A percentile compares a stretch with the other conserved stretches of the same genome.
phyloP scores from a whole-genome alignment of 1,140 invertebrate genomes.

The Drosophila paulistorum region DNA sequence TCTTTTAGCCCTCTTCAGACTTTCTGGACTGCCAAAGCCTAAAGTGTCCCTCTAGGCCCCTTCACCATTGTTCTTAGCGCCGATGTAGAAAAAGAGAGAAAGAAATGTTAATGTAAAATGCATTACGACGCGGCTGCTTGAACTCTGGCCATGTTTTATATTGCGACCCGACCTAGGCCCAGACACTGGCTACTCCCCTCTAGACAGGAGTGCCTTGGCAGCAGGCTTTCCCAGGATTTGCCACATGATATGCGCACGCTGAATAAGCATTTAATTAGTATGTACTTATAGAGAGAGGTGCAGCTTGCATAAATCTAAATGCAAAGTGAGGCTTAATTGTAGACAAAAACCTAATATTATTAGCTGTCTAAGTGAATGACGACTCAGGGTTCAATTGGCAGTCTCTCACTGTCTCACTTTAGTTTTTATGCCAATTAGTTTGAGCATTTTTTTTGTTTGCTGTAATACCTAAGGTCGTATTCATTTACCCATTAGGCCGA shows the following conservation, averaged over 20 bases:
- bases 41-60: constrained; percentile 58
- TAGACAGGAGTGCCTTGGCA: constrained; percentile 37
- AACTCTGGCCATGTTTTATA: constrained; percentile 34
- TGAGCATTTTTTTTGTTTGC: neutral
- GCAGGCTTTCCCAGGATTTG: constrained; percentile 35
- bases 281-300: constrained; percentile 49
- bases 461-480: neutral
- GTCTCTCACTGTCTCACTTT: neutral
- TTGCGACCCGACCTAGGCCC: neutral
- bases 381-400: neutral
- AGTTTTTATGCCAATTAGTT: constrained; percentile 36
- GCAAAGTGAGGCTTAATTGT: constrained; percentile 48
- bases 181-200: constrained; percentile 26
- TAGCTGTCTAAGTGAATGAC: constrained; percentile 15
- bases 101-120: constrained; percentile 71
- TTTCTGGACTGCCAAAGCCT: constrained; percentile 40
- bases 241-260: constrained; percentile 25
- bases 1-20: neutral
- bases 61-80: constrained; percentile 39
- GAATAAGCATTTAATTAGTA: constrained; percentile 64
- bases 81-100: constrained; percentile 43
- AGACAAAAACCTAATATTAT: constrained; percentile 24
- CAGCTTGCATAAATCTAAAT: constrained; percentile 63
- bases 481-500: constrained; percentile 1
- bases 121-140: constrained; percentile 73